Evolutionary conservation across 2,113 vertebrate genomes (phyloP).

Genomic region (Epinephelus cyanopodus): DNA sequence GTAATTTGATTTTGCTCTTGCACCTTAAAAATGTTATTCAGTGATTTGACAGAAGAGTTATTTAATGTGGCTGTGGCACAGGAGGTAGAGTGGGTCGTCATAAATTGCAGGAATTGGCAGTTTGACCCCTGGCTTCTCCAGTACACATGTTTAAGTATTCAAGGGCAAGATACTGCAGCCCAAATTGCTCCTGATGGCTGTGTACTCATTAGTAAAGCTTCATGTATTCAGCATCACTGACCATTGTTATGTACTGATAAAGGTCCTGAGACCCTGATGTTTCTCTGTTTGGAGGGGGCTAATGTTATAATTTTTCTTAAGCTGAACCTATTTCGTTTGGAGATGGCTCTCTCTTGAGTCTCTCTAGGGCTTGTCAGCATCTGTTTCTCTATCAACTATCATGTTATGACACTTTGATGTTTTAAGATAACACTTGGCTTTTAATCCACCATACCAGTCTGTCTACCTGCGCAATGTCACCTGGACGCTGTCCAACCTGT

Average conservation of each 20-base stretch:
- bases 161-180: too few relatives aligned
- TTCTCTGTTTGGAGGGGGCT: background rate
- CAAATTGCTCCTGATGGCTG: too few relatives aligned
- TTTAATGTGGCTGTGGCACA: background rate
- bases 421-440: slow-evolving; percentile 1
- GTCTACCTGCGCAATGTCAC: slow-evolving; percentile 91
- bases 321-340: background rate
- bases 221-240: background rate
- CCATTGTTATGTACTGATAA: too few relatives aligned
- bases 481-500: slow-evolving; percentile 95
- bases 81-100: too few relatives aligned
- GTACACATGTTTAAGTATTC: too few relatives aligned
- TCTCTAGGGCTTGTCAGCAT: background rate
- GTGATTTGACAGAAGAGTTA: background rate
- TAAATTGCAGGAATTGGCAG: too few relatives aligned
- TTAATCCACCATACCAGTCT: slow-evolving; percentile 71
- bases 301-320: background rate
- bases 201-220: too few relatives aligned
- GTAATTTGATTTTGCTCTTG: background rate
- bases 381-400: background rate
- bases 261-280: background rate
- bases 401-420: background rate
- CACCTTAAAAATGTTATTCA: background rate
- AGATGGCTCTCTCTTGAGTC: background rate
- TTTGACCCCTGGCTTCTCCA: too few relatives aligned